These are phyloP conservation scores for Physella acuta DNA, from an alignment of 1,140 invertebrate species.

Conservation along the genomic window DNA sequence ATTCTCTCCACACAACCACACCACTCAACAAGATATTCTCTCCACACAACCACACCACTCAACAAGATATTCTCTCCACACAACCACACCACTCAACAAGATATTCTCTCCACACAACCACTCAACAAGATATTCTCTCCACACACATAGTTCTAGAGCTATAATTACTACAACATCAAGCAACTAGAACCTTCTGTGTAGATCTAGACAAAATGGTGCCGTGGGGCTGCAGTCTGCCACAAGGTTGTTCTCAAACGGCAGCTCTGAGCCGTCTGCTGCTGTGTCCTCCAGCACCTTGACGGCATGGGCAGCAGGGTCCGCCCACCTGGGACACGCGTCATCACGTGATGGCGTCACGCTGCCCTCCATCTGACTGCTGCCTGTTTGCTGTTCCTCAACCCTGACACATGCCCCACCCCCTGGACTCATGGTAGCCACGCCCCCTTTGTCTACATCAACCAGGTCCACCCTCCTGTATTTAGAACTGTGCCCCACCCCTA, in stretches of 20 bases:
- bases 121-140: too few relatives aligned
- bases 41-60: too few relatives aligned
- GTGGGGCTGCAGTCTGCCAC: conserved; percentile 49
- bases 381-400: conserved; percentile 7
- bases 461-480: not conserved
- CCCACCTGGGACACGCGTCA: conserved; percentile 50
- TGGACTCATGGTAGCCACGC: not conserved
- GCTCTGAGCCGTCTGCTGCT: conserved; percentile 32
- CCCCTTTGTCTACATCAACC: conserved; percentile 6
- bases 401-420: not conserved
- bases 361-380: conserved; percentile 1
- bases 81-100: too few relatives aligned
- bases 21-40: too few relatives aligned
- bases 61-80: too few relatives aligned
- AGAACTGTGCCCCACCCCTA: not conserved
- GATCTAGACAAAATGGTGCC: conserved; percentile 34
- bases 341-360: conserved; percentile 1
- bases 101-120: too few relatives aligned
- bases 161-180: not conserved
- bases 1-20: too few relatives aligned
- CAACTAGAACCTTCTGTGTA: conserved; percentile 18
- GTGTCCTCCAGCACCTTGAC: conserved; percentile 62
- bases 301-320: conserved; percentile 52
- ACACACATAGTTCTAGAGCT: too few relatives aligned
- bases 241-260: conserved; percentile 43